phyloP scores from a whole-genome alignment of 2,888 invertebrate genomes.

The Patella depressa region DNA sequence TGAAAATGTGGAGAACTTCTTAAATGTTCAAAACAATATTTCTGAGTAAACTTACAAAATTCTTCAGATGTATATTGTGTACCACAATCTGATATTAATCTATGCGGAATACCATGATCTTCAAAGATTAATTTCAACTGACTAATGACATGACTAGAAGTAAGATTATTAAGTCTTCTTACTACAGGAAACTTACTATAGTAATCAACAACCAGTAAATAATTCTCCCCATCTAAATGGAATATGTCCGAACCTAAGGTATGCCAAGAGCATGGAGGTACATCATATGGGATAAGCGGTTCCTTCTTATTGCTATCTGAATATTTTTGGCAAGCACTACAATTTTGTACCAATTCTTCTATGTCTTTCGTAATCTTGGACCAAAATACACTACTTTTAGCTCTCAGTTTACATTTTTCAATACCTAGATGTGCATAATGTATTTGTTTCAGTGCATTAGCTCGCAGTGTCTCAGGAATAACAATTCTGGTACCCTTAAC shows the following conservation, averaged over 20 bases:
- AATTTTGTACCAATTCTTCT: background rate
- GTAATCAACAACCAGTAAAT: constrained; percentile 3
- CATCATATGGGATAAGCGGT: background rate
- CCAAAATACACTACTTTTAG: constrained; percentile 2
- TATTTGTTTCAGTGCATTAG: background rate
- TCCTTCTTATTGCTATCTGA: background rate
- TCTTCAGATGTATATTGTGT: constrained; percentile 6
- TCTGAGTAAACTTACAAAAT: background rate
- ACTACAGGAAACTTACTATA: background rate
- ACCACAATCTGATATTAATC: constrained; percentile 1
- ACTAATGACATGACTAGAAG: background rate
- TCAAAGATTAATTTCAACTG: background rate
- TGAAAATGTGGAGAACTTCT: constrained; percentile 1
- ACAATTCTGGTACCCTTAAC: background rate
- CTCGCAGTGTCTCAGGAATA: background rate
- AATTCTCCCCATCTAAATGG: background rate
- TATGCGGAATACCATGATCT: constrained; percentile 2
- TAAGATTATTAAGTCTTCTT: background rate
- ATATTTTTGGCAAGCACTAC: background rate
- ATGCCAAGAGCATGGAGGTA: constrained; percentile 4
- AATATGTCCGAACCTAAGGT: constrained; percentile 4
- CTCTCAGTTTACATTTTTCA: constrained; percentile 4
- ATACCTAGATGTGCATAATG: constrained; percentile 9
- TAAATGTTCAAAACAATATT: constrained; percentile 5
- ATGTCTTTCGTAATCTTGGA: constrained; percentile 1